phyloP scores from a whole-genome alignment of 2,797 vertebrate genomes.

The Sebastolobus alascanus region DNA sequence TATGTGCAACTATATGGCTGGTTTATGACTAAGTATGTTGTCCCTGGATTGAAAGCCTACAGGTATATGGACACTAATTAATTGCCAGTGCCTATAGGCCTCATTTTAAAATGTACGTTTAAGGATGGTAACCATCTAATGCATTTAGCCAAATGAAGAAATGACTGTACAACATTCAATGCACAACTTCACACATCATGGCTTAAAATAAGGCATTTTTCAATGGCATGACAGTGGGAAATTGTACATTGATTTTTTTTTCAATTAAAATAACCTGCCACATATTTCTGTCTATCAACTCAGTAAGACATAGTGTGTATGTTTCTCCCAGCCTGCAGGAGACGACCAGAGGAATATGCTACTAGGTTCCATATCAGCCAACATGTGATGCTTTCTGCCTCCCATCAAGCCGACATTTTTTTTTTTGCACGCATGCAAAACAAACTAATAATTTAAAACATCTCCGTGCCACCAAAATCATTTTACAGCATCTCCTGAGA shows the following conservation, averaged over 20 bases:
- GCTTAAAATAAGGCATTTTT: constrained; percentile 73
- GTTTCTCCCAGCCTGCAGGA: constrained; percentile 25
- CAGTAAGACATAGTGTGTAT: constrained; percentile 8
- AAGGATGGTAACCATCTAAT: constrained; percentile 15
- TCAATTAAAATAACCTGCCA: constrained; percentile 14
- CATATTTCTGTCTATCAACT: constrained; percentile 1
- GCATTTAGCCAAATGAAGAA: constrained; percentile 15
- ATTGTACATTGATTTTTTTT: constrained; percentile 23
- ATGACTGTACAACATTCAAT: constrained; percentile 32
- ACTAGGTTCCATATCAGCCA: background rate
- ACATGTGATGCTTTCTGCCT: constrained; percentile 16
- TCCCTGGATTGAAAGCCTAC: constrained; percentile 31
- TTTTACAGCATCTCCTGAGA: constrained; percentile 32
- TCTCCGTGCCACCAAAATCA: background rate
- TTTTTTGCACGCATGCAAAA: constrained; percentile 50
- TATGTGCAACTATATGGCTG: constrained; percentile 16
- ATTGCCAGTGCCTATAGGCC: background rate
- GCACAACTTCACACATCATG: constrained; percentile 43
- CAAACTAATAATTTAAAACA: constrained; percentile 8
- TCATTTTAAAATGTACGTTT: constrained; percentile 19
- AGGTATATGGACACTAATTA: background rate
- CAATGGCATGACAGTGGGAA: constrained; percentile 42
- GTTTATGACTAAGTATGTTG: constrained; percentile 14
- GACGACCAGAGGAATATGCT: constrained; percentile 15
- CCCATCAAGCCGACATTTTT: constrained; percentile 5